Conservation (phyloP, 2,113 vertebrate species). For the Lamprologus callipterus region DNA sequence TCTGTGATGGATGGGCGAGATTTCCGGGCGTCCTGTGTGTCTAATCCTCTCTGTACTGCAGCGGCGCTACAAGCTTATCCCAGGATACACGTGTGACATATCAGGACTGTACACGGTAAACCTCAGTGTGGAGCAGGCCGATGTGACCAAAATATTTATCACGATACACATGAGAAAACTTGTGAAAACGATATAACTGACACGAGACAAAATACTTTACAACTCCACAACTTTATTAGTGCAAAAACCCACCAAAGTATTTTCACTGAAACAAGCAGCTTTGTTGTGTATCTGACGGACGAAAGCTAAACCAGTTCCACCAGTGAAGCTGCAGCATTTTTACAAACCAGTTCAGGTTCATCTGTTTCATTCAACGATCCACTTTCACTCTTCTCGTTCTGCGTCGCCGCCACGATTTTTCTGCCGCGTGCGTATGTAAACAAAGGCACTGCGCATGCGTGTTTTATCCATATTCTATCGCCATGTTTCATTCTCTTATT, state of each 20-base stretch:
- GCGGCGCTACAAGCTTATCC: not conserved
- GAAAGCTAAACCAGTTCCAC: too few relatives aligned
- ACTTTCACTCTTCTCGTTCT: too few relatives aligned
- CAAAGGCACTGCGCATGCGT: too few relatives aligned
- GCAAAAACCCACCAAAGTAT: fast-evolving
- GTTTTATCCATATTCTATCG: too few relatives aligned
- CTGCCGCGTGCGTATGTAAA: too few relatives aligned
- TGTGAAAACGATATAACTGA: not conserved
- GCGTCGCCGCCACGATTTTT: too few relatives aligned
- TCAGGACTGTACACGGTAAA: not conserved
- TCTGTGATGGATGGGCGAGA: conserved; percentile 5
- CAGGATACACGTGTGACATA: not conserved
- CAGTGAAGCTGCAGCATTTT: too few relatives aligned
- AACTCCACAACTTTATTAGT: not conserved
- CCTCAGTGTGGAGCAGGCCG: fast-evolving
- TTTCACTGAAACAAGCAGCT: not conserved
- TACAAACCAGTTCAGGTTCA: too few relatives aligned
- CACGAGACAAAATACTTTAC: not conserved
- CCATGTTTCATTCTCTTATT: too few relatives aligned
- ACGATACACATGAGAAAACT: fast-evolving
- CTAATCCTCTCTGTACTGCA: not conserved
- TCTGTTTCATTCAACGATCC: too few relatives aligned
- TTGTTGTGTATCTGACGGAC: too few relatives aligned
- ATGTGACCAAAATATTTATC: not conserved
- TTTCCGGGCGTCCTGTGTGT: not conserved